These are phyloP conservation scores for Tapera naevia DNA, from an alignment of 2,797 vertebrate genomes.

Conservation along the genomic window DNA sequence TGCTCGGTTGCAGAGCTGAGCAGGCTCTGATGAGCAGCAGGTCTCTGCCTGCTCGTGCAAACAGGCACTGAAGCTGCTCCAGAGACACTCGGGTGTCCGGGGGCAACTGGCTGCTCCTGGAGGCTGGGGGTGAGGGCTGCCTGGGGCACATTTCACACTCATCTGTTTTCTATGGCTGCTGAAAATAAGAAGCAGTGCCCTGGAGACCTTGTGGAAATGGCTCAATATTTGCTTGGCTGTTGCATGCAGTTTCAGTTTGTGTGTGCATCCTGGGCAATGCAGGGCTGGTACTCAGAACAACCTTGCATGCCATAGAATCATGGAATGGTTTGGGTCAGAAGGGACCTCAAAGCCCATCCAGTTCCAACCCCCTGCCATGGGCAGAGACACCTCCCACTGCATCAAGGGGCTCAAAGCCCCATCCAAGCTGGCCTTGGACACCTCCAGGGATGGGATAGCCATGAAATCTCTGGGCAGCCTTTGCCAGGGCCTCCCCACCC, in stretches of 20 bases:
- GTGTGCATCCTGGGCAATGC: accelerated
- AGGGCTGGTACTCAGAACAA: not conserved
- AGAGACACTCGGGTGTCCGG: not conserved
- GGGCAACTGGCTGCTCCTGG: accelerated
- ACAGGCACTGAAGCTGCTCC: not conserved
- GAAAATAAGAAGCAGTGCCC: not conserved
- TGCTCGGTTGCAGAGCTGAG: slow-evolving; percentile 31
- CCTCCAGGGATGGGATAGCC: too few relatives aligned
- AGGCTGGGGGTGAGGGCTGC: not conserved
- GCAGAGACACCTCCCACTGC: too few relatives aligned
- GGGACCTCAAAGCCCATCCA: too few relatives aligned
- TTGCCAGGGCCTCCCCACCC: too few relatives aligned
- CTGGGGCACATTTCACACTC: accelerated
- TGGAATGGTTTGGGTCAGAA: too few relatives aligned
- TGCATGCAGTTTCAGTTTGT: not conserved
- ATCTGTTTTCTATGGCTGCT: not conserved
- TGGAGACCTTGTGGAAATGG: not conserved
- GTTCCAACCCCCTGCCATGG: too few relatives aligned
- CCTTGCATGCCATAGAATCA: too few relatives aligned
- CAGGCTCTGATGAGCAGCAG: slow-evolving; percentile 2
- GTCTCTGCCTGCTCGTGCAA: slow-evolving; percentile 10
- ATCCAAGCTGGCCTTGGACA: too few relatives aligned
- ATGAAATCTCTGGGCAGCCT: too few relatives aligned
- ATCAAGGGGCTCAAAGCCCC: too few relatives aligned
- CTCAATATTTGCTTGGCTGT: not conserved